phyloP scores from a whole-genome alignment of 2,113 vertebrate species.

The Sphyrna mokarran region DNA sequence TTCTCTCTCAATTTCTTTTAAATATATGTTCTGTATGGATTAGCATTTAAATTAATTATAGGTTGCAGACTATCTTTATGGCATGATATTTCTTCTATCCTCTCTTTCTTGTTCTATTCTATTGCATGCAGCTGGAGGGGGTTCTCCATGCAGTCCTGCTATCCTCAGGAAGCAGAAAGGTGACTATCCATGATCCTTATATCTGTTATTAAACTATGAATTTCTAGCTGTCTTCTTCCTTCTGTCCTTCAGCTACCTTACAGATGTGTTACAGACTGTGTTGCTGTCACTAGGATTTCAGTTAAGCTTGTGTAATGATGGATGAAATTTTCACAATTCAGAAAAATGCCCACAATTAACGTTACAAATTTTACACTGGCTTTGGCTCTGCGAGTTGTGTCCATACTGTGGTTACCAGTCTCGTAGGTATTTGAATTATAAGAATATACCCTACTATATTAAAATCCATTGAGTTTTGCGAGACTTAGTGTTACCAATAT shows the following conservation, averaged over 20 bases:
- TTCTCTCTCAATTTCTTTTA: not conserved
- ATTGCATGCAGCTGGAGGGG: conserved; percentile 82
- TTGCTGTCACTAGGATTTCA: not conserved
- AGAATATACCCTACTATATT: too few relatives aligned
- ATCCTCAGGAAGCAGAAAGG: conserved; percentile 93
- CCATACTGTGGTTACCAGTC: not conserved
- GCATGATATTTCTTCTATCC: conserved; percentile 46
- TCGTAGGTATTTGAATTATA: not conserved
- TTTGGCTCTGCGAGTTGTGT: not conserved
- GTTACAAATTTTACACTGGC: not conserved
- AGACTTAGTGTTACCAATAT: not conserved
- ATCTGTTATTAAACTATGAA: conserved; percentile 20
- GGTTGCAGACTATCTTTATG: not conserved
- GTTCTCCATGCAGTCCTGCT: conserved; percentile 90
- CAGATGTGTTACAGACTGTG: not conserved
- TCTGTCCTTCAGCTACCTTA: not conserved
- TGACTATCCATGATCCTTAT: conserved; percentile 60
- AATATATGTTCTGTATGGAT: not conserved
- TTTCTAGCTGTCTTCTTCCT: conserved; percentile 43
- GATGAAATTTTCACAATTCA: not conserved
- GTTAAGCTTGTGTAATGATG: not conserved
- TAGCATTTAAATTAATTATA: not conserved
- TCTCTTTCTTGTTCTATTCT: conserved; percentile 67
- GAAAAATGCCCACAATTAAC: not conserved
- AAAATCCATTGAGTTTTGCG: not conserved